Evolutionary conservation across 1,140 invertebrate species (phyloP), one percentile per base, ranked within the genome.

Genomic region (Theocolax elegans): DNA sequence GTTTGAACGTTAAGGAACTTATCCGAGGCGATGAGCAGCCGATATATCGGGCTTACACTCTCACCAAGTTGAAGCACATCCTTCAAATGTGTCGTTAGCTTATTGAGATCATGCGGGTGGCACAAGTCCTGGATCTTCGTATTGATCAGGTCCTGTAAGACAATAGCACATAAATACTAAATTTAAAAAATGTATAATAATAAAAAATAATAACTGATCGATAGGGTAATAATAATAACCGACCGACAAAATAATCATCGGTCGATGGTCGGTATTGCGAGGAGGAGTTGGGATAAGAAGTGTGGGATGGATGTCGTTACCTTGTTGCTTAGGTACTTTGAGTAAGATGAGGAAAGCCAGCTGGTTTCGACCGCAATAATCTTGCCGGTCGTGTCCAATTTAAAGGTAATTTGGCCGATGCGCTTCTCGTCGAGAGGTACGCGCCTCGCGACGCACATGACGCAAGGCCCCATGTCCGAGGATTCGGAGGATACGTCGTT

Each of bases 401-500:
- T 95, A 80, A 97, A 94, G 77, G 95, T 94, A 85, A 98, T 96
- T 83, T 96, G 94, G 76, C 89, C 88, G 76, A 90, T 87, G 74
- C 91, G 90, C 79, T 95, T 93, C 82, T 97, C 95, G 79, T 91
- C 92, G 72, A 91, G 88, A 72, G 93, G 91, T 75, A 96, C 92
- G 80, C 95, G 89, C 79, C 94, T 93, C 80, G 91, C 92, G 44
- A 94, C 91, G 87, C 94, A 96, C 86, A 95, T 89, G 71, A 94
- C 86, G 82, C 90, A 90, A 69, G 88, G 88, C 80, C 89, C 88
- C 72, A 83, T 81, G 67, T 85, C 90, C 67, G 85, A 84, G 42
- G 85, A 85, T 76, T 87, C 88, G 48, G 83, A 83, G 67, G 80
- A 84, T 67, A 79, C 83, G 75, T 81, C 87, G 81, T 78, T 86